phyloP scores from a whole-genome alignment of 2,888 invertebrate species.

The Alviniconcha strummeri region DNA sequence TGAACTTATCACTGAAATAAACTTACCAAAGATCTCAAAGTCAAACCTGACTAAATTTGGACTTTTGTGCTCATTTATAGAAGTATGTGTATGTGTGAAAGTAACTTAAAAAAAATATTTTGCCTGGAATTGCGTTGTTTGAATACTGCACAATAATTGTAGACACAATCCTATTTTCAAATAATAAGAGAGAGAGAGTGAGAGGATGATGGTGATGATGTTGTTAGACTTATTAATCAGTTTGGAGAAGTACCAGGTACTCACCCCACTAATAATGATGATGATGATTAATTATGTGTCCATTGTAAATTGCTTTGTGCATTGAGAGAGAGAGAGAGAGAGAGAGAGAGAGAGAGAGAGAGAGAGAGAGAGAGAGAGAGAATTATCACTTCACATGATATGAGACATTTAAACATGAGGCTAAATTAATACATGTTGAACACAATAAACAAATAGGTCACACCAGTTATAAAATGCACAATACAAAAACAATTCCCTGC shows the following conservation, averaged over 20 bases:
- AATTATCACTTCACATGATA: not conserved
- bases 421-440: not conserved
- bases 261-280: not conserved
- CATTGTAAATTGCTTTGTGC: not conserved
- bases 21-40: too few species aligned
- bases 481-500: not conserved
- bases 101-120: not conserved
- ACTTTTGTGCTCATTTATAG: not conserved
- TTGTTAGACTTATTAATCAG: not conserved
- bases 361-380: slow-evolving; percentile 22
- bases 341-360: slow-evolving; percentile 18
- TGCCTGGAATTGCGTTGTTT: too few species aligned
- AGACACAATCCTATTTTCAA: not conserved
- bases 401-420: not conserved
- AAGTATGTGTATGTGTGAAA: not conserved
- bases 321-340: slow-evolving; percentile 2
- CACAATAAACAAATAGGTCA: not conserved
- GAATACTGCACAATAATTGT: not conserved
- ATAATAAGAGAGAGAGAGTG: slow-evolving; percentile 1
- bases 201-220: not conserved
- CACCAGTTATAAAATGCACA: not conserved
- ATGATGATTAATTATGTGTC: not conserved
- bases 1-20: too few species aligned
- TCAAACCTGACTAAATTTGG: not conserved
- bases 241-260: not conserved